These are phyloP conservation scores for Drepana arcuata DNA, from an alignment of 1,140 invertebrate species.

Conservation along the genomic window DNA sequence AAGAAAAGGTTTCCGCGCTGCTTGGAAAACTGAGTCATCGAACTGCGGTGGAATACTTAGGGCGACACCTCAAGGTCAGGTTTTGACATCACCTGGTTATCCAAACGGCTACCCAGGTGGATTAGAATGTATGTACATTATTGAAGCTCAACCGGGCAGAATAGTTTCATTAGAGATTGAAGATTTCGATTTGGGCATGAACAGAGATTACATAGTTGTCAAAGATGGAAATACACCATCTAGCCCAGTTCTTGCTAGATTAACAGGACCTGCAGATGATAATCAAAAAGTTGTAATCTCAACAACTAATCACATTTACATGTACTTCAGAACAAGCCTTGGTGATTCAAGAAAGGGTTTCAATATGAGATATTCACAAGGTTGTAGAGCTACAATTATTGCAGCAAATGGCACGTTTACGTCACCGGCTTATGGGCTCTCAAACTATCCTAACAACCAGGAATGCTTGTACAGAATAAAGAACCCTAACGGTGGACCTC, in stretches of 20 bases:
- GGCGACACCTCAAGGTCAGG: slow-evolving; percentile 86
- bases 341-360: slow-evolving; percentile 93
- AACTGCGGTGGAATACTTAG: slow-evolving; percentile 88
- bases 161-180: slow-evolving; percentile 93
- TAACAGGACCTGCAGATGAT: slow-evolving; percentile 84
- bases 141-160: slow-evolving; percentile 89
- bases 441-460: slow-evolving; percentile 92
- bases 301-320: slow-evolving; percentile 89
- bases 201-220: slow-evolving; percentile 89
- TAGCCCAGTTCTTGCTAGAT: slow-evolving; percentile 83
- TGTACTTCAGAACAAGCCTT: slow-evolving; percentile 93
- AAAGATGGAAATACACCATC: slow-evolving; percentile 91
- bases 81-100: slow-evolving; percentile 91
- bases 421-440: slow-evolving; percentile 88
- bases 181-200: slow-evolving; percentile 89
- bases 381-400: slow-evolving; percentile 86
- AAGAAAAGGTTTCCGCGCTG: slow-evolving; percentile 93
- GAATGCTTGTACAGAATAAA: slow-evolving; percentile 92
- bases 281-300: slow-evolving; percentile 92
- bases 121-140: slow-evolving; percentile 93
- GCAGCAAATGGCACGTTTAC: slow-evolving; percentile 87
- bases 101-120: slow-evolving; percentile 94
- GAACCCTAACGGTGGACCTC: slow-evolving; percentile 84
- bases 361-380: slow-evolving; percentile 90
- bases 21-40: slow-evolving; percentile 94